Evolutionary conservation across 2,888 invertebrate species (phyloP).

Genomic region (Rotaria magnacalcarata): DNA sequence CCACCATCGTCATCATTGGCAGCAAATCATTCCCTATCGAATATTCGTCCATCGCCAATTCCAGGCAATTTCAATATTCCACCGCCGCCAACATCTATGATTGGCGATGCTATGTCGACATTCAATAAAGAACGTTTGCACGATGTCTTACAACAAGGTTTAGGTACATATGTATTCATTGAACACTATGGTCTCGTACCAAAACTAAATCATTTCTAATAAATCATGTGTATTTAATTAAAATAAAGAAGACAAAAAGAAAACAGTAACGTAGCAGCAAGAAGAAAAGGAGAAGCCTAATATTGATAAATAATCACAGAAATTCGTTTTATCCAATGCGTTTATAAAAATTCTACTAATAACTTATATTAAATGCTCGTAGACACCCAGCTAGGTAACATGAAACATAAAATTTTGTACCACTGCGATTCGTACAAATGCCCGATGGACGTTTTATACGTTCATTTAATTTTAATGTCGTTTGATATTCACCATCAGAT

Average conservation of each 20-base stretch:
- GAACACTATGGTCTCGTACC: not conserved
- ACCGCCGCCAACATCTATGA: not conserved
- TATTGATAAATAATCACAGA: not conserved
- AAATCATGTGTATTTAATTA: not conserved
- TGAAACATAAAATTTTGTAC: conserved; percentile 34
- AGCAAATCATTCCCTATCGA: not conserved
- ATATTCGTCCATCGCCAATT: not conserved
- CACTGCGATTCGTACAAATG: conserved; percentile 21
- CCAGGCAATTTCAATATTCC: not conserved
- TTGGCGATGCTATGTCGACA: not conserved
- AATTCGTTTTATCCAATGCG: not conserved
- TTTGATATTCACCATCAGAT: conserved; percentile 10
- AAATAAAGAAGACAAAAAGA: not conserved
- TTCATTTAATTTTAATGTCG: conserved; percentile 1
- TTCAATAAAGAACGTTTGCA: conserved; percentile 13
- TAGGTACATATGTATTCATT: not conserved
- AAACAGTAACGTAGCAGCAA: not conserved
- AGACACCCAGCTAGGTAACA: conserved; percentile 25
- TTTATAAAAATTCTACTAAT: not conserved
- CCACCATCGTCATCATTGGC: not conserved
- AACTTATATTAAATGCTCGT: conserved; percentile 11
- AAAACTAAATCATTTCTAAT: conserved; percentile 7
- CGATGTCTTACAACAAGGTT: not conserved
- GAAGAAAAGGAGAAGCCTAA: not conserved
- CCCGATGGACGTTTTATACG: conserved; percentile 7